Evolutionary conservation across 2,113 vertebrate species (phyloP).

Genomic region (Istiophorus platypterus): DNA sequence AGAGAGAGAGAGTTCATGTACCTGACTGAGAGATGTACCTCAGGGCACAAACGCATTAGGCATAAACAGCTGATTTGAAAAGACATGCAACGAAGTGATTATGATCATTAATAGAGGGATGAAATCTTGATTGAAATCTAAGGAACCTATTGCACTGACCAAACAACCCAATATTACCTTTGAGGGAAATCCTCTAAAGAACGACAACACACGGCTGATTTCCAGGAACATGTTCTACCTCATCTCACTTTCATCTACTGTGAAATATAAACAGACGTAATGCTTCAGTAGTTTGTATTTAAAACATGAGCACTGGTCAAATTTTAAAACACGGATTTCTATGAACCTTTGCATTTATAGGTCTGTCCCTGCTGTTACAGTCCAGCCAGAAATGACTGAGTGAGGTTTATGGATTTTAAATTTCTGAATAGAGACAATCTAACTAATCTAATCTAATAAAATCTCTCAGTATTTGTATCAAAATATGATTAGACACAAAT

Average conservation of each 20-base stretch:
- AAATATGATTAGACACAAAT: neutral
- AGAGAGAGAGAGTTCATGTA: neutral
- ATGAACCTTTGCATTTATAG: no score
- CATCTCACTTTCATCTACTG: no score
- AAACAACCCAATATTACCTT: no score
- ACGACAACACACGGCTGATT: no score
- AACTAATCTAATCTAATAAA: neutral
- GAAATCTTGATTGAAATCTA: neutral
- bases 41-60: neutral
- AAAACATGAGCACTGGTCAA: no score
- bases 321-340: neutral
- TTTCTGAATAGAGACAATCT: neutral
- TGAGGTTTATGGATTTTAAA: neutral
- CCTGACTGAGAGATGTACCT: conserved; percentile 23
- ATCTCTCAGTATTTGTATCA: neutral
- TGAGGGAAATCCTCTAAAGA: no score
- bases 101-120: neutral
- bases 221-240: no score
- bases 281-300: no score
- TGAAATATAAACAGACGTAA: no score
- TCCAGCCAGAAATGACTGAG: no score
- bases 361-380: no score
- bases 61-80: neutral
- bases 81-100: neutral
- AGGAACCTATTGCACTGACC: no score